Base-by-base conservation (phyloP, 2,888 invertebrate species). In the Acrobeloides nanus region DNA sequence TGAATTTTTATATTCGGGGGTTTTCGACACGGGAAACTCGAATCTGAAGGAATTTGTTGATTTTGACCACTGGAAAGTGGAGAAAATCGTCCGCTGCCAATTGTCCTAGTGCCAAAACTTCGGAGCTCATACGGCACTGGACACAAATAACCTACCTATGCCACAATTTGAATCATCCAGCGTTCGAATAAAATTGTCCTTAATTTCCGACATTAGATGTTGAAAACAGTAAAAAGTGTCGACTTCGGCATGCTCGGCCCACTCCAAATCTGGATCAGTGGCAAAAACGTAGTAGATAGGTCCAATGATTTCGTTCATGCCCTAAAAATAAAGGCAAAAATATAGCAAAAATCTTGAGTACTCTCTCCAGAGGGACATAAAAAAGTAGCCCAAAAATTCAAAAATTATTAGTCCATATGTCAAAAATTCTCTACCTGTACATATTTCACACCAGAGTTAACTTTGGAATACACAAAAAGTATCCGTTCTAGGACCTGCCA, bases 251-350 rank as follows among this genome's bases (percentile, higher is more conserved):
- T 85, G 80, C 72, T 84, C 90, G 86, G 86, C 81, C 80, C 83
- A 87, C 41, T 83, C 81, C 24, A 80, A 75, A 74, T 88, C 82
- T 0, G 86, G 82, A 78, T 95, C 89, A 20, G 84, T 85, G 6
- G 95, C 93, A 76, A 97, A 89, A 0, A 89, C 85, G 76, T 92
- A 90, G 78, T 97, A 97, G 68, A 97, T 89, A 6, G 95, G 0
- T 93, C 97, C 53, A 35, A 97, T 84, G 65, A 97, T 90, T 78
- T 99, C 97, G 78, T 97, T 97, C 95, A 99, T 97, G 44, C 97
- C 97, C 78, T 95, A 87, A 50, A 60, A 26, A 26, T 40, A 10
- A 21, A 48, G 8, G 21, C 15, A 17, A 20, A 27, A 12, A 17
- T 37, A 5, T 27, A 4, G 8, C 7, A 29, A 18, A 38, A 38